Base-by-base conservation (phyloP, 2,113 vertebrate genomes). In the Prolemur simus region DNA sequence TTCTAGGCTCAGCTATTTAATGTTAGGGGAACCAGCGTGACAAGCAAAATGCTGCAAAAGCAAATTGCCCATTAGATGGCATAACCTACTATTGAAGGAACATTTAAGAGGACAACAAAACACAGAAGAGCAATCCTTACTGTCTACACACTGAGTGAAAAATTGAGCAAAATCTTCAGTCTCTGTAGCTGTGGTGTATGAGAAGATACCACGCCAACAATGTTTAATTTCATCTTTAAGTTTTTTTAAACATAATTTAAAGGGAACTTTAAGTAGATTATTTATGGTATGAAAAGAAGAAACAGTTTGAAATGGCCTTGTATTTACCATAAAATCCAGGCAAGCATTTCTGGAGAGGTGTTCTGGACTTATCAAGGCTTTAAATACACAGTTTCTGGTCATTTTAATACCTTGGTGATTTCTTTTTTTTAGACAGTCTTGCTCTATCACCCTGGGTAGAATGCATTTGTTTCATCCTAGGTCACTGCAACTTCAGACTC, bases 21-120 rank as follows among this genome's bases (percentile, higher is more conserved):
- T 74, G 1, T 94, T 82, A 94, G 85, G 81, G 69, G 77, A 86
- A 86, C 13, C 52, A 68, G 45, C 5, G 3, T 84, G 58, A 77
- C 27, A 95, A 8, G 21, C 20, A 94, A 80, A 97, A 93, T 89
- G 34, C 13, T 89, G 5, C 32, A 93, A 94, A 71, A 34, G 58
- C 14, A 90, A 86, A 94, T 97, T 95, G 13, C 20, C 32, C 8
- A 39, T 85, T 29, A 95, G 0, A 94, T 92, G 91, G 52, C 77
- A 92, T 92, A 97, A 87, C 93, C 95, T 97, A 54, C 85, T 95
- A 89, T 94, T 97, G 97, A 87, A 54, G 89, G 71, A 94, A 93
- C 21, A 71, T 56, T 82, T 92, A 90, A 98, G 84, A 92, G 91
- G 60, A 27, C 12, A 97, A 23, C n/a, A 92, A 42, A 96, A 94